Evolutionary conservation across 1,140 invertebrate genomes (phyloP), one percentile per base, ranked within the genome.

Genomic region (Hypothenemus hampei): DNA sequence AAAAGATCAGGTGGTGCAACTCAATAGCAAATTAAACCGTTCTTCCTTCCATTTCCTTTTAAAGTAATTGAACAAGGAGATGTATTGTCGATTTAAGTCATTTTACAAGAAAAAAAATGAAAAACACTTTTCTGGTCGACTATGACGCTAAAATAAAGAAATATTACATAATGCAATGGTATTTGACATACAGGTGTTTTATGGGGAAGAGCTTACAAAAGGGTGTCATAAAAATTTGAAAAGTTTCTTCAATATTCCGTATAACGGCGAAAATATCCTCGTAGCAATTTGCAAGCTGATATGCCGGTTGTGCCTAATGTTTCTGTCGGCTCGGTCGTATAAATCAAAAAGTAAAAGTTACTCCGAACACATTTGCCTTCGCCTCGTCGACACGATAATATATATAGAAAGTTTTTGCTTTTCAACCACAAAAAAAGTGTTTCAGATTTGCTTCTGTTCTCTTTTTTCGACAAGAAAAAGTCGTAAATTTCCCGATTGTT

Each of bases 261-360:
- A n/a, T 18, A 53, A 53, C 23, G 7, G 41, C 40, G 36, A 53
- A 44, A 44, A 53, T 45, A 45, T 35, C 20, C 11, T 11, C 13
- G 26, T 13, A 22, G 39, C 49, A 40, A 51, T 51, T 51, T 51
- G 43, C 43, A 51, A 40, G 20, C 40, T 53, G 50, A 53, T 44
- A 53, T 53, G 50, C 50, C 50, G 41, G 16, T 45, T 35, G 50
- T 18, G 50, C 40, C 50, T 53, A 53, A 53, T 53, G 50, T 53
- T 43, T 44, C 50, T 45, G 50, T 53, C 40, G 41, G 50, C 40
- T 44, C 29, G 39, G 40, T 40, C 26, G 37, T 43, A 53, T 53
- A 53, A 53, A 53, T 53, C 50, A 53, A 53, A 45, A 44, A 53
- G 50, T 31, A 53, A 45, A 53, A 53, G 50, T 53, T 53, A 53